A percentile compares a stretch with the other conserved stretches of the same genome.
phyloP scores from a whole-genome alignment of 2,888 invertebrate genomes.

The Petrophora chlorosata region DNA sequence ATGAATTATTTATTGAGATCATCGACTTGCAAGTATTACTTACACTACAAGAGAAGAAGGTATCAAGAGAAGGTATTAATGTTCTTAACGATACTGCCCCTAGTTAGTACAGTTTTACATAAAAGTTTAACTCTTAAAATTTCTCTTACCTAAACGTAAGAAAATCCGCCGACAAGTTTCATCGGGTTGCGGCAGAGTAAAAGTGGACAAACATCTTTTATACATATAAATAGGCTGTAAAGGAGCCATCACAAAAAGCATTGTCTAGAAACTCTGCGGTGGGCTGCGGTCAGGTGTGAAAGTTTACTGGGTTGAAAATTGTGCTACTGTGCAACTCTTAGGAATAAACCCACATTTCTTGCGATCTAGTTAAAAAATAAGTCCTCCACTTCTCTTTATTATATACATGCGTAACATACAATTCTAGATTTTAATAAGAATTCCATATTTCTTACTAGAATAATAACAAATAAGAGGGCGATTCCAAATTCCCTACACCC shows the following conservation, averaged over 20 bases:
- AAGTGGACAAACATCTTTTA: constrained; percentile 10
- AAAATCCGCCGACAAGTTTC: background rate
- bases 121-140: background rate
- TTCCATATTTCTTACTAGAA: too few relatives aligned
- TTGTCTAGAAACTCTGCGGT: constrained; percentile 41
- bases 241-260: constrained; percentile 26
- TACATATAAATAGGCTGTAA: constrained; percentile 1
- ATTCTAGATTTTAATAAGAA: too few relatives aligned
- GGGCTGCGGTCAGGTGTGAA: constrained; percentile 35
- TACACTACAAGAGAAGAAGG: too few relatives aligned
- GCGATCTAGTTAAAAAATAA: too few relatives aligned
- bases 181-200: constrained; percentile 2
- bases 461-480: too few relatives aligned
- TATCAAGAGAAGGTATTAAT: too few relatives aligned
- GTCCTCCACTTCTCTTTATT: too few relatives aligned
- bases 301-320: constrained; percentile 28
- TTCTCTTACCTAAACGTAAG: background rate
- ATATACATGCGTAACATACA: too few relatives aligned
- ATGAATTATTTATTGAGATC: too few relatives aligned
- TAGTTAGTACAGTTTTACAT: background rate
- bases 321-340: constrained; percentile 1
- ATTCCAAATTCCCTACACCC: too few relatives aligned
- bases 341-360: constrained; percentile 6
- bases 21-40: too few relatives aligned
- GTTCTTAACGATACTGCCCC: too few relatives aligned